Evolutionary conservation across 2,113 vertebrate genomes (phyloP).

Genomic region (Bubo scandiacus): DNA sequence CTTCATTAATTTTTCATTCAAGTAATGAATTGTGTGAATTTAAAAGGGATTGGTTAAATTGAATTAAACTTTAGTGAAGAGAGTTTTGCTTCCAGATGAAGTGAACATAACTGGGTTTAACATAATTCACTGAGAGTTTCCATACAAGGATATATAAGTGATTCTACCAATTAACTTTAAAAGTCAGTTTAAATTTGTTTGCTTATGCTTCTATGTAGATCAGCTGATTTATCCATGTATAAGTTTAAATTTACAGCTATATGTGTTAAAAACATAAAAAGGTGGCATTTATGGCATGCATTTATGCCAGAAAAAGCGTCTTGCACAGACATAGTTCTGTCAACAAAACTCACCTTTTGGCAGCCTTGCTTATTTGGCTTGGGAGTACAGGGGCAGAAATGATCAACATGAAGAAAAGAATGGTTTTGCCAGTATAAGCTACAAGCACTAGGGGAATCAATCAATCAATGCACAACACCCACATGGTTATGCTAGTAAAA

Average conservation of each 20-base stretch:
- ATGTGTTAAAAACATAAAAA: neutral
- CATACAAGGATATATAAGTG: neutral
- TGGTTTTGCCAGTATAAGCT: neutral
- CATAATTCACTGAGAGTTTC: neutral
- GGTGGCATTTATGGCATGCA: fast-evolving
- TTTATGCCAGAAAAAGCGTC: neutral
- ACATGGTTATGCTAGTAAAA: neutral
- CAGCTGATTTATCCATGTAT: neutral
- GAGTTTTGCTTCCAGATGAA: neutral
- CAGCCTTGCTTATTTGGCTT: neutral
- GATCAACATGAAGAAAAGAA: neutral
- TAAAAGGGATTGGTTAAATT: neutral
- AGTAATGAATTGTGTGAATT: neutral
- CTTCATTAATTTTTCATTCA: neutral
- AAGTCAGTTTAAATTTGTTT: neutral
- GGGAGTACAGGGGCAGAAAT: neutral
- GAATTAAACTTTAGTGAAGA: neutral
- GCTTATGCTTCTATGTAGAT: neutral
- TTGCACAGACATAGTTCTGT: neutral
- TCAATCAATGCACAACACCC: neutral
- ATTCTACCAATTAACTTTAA: neutral
- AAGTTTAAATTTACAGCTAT: neutral
- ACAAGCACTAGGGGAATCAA: neutral
- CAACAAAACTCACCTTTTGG: neutral
- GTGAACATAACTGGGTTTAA: neutral